Evolutionary conservation across 2,888 invertebrate genomes (phyloP).

Genomic region (Amphipyra berbera): DNA sequence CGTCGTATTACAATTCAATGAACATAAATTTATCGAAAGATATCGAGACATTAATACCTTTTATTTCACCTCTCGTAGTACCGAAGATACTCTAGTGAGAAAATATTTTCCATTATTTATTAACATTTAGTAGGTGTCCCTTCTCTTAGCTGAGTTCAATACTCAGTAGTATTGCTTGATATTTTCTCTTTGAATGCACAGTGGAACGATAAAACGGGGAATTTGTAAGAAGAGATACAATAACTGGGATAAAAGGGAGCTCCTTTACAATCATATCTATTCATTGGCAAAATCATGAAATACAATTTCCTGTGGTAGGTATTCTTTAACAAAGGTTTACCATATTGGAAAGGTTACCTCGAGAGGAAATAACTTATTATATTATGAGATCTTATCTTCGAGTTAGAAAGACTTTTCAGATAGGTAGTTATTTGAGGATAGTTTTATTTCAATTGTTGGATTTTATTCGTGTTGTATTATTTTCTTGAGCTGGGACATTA

Average conservation of each 20-base stretch:
- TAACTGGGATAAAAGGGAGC: conserved; percentile 69
- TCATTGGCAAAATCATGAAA: conserved; percentile 67
- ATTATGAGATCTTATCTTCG: conserved; percentile 29
- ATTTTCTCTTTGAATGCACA: conserved; percentile 70
- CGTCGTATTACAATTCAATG: conserved; percentile 25
- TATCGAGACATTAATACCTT: conserved; percentile 10
- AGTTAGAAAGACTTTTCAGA: conserved; percentile 12
- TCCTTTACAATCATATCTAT: conserved; percentile 76
- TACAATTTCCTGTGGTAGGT: conserved; percentile 51
- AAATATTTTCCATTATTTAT: conserved; percentile 39
- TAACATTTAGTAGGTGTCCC: conserved; percentile 62
- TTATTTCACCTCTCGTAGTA: conserved; percentile 10
- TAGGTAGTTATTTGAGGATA: conserved; percentile 1
- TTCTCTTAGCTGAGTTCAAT: conserved; percentile 57
- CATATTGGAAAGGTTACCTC: conserved; percentile 46
- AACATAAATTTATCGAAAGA: conserved; percentile 10
- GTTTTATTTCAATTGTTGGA: conserved; percentile 6
- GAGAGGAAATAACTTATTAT: conserved; percentile 36
- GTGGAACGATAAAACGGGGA: conserved; percentile 66
- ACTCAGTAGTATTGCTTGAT: conserved; percentile 58
- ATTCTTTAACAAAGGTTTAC: conserved; percentile 44
- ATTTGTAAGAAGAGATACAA: conserved; percentile 73
- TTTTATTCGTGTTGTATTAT: background rate
- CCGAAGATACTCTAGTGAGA: conserved; percentile 6
- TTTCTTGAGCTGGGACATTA: too few relatives aligned